phyloP scores from a whole-genome alignment of 2,888 invertebrate species.

The Noctuana brunneofusca region DNA sequence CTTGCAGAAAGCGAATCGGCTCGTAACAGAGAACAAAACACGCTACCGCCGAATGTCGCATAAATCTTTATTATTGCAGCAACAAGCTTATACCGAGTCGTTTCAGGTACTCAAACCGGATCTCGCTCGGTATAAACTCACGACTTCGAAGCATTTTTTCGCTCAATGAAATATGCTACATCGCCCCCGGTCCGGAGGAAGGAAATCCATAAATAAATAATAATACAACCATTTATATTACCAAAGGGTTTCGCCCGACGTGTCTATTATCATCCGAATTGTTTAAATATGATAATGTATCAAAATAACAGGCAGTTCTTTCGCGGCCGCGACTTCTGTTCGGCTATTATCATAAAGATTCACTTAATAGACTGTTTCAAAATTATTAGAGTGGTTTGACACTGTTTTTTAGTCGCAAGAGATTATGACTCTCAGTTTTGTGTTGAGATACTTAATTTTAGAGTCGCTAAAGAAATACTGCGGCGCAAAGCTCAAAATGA shows the following conservation, averaged over 20 bases:
- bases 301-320: conserved; percentile 79
- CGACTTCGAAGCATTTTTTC: conserved; percentile 80
- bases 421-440: conserved; percentile 64
- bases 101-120: conserved; percentile 80
- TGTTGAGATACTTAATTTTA: conserved; percentile 56
- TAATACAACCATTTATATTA: conserved; percentile 83
- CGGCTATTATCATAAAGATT: conserved; percentile 80
- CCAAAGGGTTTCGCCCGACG: conserved; percentile 81
- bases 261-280: conserved; percentile 83
- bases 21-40: conserved; percentile 81
- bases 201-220: conserved; percentile 83
- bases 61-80: conserved; percentile 83
- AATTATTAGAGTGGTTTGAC: conserved; percentile 77
- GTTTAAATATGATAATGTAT: conserved; percentile 83
- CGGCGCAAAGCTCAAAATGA: conserved; percentile 47
- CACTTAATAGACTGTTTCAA: conserved; percentile 81
- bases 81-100: conserved; percentile 79
- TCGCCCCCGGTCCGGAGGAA: conserved; percentile 76
- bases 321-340: conserved; percentile 79
- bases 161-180: conserved; percentile 80
- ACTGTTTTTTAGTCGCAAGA: conserved; percentile 66
- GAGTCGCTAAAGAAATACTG: conserved; percentile 51
- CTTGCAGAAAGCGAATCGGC: conserved; percentile 79
- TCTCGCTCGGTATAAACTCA: conserved; percentile 75
- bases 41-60: conserved; percentile 81